Evolutionary conservation across 2,888 invertebrate species (phyloP).

Genomic region (Erebia palarica): DNA sequence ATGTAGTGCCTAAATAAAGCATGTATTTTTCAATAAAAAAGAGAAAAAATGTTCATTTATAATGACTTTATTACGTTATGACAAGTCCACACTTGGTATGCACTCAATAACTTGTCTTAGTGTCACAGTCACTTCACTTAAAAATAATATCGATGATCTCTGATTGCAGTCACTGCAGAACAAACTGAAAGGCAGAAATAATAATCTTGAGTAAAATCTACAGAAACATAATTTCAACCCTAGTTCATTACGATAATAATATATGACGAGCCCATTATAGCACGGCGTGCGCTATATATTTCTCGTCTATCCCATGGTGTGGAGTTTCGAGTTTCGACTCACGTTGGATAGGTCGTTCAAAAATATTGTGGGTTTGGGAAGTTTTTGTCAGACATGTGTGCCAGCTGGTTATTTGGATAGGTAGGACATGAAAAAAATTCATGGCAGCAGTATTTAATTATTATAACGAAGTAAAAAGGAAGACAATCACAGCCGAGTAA

Average conservation of each 20-base stretch:
- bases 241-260: too few relatives aligned
- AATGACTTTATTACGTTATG: background rate
- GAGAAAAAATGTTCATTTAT: background rate
- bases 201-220: conserved; percentile 4
- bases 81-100: background rate
- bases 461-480: too few relatives aligned
- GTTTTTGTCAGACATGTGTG: too few relatives aligned
- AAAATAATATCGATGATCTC: conserved; percentile 1
- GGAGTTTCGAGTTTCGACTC: too few relatives aligned
- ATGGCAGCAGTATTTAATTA: background rate
- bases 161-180: background rate
- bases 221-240: background rate
- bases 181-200: conserved; percentile 18
- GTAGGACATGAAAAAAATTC: background rate
- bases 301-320: too few relatives aligned
- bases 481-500: too few relatives aligned
- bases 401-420: too few relatives aligned
- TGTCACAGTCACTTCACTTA: conserved; percentile 12
- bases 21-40: background rate
- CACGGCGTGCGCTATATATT: too few relatives aligned
- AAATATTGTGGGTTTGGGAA: too few relatives aligned
- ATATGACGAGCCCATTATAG: too few relatives aligned
- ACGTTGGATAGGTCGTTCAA: too few relatives aligned
- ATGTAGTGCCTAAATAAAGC: background rate
- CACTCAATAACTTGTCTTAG: background rate